phyloP scores from a whole-genome alignment of 53 echinoderm and acorn worm species.

The Apostichopus leukothele region DNA sequence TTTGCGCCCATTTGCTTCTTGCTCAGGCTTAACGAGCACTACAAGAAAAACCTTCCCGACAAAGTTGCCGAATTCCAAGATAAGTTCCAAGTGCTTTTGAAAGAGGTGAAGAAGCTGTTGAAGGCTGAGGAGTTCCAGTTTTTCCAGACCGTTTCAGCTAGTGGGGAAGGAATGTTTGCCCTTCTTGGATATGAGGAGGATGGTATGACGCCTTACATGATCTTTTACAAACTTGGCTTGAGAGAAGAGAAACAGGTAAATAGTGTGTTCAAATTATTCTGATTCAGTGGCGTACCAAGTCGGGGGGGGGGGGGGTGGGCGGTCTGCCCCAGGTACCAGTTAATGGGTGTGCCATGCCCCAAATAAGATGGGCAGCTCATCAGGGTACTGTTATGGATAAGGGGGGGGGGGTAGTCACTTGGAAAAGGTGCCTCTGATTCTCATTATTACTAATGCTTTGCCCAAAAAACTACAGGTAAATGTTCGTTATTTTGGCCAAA shows the following conservation, averaged over 20 bases:
- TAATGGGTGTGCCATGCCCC: too few species aligned
- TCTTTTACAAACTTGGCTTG: constrained; percentile 27
- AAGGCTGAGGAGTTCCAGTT: constrained; percentile 27
- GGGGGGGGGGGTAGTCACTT: too few species aligned
- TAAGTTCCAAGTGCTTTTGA: background rate
- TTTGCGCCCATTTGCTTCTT: background rate
- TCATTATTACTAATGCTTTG: too few species aligned
- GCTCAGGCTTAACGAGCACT: background rate
- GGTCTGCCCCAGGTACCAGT: too few species aligned
- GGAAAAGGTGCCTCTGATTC: too few species aligned
- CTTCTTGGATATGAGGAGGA: constrained; percentile 27
- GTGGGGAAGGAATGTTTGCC: constrained; percentile 4
- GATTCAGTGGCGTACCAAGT: too few species aligned
- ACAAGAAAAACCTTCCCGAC: background rate
- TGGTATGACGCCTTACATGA: constrained; percentile 21
- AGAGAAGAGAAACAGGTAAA: constrained; percentile 1
- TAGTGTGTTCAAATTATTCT: too few species aligned
- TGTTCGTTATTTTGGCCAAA: too few species aligned
- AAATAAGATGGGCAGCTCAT: too few species aligned
- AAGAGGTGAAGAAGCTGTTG: background rate
- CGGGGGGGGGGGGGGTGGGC: too few species aligned
- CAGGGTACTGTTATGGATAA: too few species aligned
- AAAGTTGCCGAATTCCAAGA: constrained; percentile 15
- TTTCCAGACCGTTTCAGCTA: background rate
- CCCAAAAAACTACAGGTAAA: too few species aligned